phyloP scores from a whole-genome alignment of 2,113 vertebrate species.

The Origma solitaria region DNA sequence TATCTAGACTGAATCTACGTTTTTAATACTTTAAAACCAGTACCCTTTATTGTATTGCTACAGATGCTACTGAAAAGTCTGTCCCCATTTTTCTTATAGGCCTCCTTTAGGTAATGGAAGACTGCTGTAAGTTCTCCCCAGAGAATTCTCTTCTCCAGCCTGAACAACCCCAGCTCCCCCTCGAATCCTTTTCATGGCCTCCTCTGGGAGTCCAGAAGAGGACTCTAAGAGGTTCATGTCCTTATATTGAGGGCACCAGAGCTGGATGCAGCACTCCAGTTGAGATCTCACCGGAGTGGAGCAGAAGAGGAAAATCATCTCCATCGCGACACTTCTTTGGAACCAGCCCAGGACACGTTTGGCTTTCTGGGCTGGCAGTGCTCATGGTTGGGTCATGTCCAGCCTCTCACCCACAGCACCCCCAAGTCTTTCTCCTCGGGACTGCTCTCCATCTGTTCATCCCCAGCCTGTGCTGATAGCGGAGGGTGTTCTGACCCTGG shows the following conservation, averaged over 20 bases:
- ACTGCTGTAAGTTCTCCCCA: rapidly evolving
- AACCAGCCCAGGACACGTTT: rapidly evolving
- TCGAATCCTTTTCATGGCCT: rapidly evolving
- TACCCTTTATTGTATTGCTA: not conserved
- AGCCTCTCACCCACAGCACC: not conserved
- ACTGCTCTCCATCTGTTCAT: not conserved
- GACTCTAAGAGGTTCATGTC: not conserved
- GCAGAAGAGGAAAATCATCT: not conserved
- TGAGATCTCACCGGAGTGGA: not conserved
- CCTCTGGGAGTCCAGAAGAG: not conserved
- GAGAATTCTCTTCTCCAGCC: not conserved
- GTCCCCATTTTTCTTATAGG: not conserved
- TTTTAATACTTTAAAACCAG: not conserved
- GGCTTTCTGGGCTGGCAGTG: not conserved
- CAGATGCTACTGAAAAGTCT: not conserved
- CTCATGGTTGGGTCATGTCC: not conserved
- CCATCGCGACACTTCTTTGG: rapidly evolving
- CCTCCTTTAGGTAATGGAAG: not conserved
- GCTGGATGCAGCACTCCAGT: rapidly evolving
- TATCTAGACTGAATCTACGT: not conserved
- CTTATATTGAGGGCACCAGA: not conserved
- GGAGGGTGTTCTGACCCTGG: no score
- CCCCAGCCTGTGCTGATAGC: no score
- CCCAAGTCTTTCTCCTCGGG: rapidly evolving
- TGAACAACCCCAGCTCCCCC: not conserved